Conservation (phyloP, 1,140 invertebrate species). For the Brevipalpus yothersi region DNA sequence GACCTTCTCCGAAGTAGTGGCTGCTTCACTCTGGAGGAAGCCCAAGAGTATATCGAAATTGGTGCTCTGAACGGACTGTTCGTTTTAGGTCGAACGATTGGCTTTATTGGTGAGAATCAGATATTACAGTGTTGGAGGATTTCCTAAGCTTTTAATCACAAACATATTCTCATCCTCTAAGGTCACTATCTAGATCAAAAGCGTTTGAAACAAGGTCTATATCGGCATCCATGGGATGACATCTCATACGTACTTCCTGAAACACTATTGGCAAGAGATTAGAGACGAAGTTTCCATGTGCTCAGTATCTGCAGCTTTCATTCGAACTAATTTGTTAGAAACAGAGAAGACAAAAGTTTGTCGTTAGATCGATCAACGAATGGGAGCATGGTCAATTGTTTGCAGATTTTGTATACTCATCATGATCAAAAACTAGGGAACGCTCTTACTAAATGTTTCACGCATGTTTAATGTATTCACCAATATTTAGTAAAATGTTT, state of each 20-base stretch:
- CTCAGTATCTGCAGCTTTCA: too few species aligned
- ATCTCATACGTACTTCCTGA: constrained; percentile 20
- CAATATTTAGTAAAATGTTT: too few species aligned
- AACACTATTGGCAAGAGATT: constrained; percentile 15
- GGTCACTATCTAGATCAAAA: constrained; percentile 97
- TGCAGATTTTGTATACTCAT: too few species aligned
- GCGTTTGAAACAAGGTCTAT: constrained; percentile 89
- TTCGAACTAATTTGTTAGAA: too few species aligned
- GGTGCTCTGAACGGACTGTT: constrained; percentile 95
- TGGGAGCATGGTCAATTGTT: too few species aligned
- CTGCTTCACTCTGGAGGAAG: constrained; percentile 85
- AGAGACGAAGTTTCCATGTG: too few species aligned
- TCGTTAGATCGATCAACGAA: too few species aligned
- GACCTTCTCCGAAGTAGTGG: constrained; percentile 79
- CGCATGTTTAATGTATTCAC: too few species aligned
- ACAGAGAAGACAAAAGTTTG: too few species aligned
- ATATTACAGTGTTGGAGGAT: constrained; percentile 1
- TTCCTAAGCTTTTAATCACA: background rate
- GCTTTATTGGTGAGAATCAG: constrained; percentile 75
- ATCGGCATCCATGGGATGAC: constrained; percentile 98
- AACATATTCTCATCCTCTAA: constrained; percentile 18
- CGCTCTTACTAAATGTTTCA: too few species aligned
- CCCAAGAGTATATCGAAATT: constrained; percentile 90
- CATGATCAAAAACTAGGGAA: too few species aligned
- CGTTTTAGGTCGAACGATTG: constrained; percentile 89